Base-by-base conservation (phyloP, 2,888 invertebrate genomes). In the Unio pictorum region DNA sequence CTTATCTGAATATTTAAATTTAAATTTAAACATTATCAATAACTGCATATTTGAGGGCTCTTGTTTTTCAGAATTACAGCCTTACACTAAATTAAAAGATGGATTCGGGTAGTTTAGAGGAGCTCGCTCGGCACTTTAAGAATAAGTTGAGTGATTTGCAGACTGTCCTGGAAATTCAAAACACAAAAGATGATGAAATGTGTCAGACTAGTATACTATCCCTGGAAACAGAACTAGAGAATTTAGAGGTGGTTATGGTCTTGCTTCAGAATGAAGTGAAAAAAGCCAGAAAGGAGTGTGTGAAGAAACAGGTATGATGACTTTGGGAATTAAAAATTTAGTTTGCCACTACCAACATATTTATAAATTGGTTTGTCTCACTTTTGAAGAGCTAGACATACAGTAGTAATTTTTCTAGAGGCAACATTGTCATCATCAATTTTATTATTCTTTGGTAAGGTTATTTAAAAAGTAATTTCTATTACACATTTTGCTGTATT, bases 101-200 rank as follows among this genome's bases (percentile, higher is more conserved):
- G 80, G 69, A 76, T 61, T 69, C 74, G 18, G 20, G 23, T 0
- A 70, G 62, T 17, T 61, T 76, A 20, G 63, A 64, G n/a, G 74
- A 72, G 11, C 63, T 83, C 8, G 66, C 75, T 34, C 65, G 56
- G 6, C 75, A 78, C 70, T 83, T 81, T 61, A 63, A 59, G 55
- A 55, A 65, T n/a, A 78, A 78, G 61, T 59, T 81, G 26, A 67
- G 72, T 28, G 69, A 60, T 58, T 26, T 81, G 18, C 64, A 68
- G 23, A 73, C 68, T 11, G 56, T 76, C 26, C 55, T 78, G 26
- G 78, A 81, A 26, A 65, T 81, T 20, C 67, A 74, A 59, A 62
- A 67, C 63, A 68, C 72, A 8, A 65, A 60, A 5, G 68, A 78
- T 55, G 79, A 78, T 63, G 69, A 78, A 6, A 67, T 58, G 0